phyloP scores from a whole-genome alignment of 1,140 invertebrate species.

The Pararge aegeria region DNA sequence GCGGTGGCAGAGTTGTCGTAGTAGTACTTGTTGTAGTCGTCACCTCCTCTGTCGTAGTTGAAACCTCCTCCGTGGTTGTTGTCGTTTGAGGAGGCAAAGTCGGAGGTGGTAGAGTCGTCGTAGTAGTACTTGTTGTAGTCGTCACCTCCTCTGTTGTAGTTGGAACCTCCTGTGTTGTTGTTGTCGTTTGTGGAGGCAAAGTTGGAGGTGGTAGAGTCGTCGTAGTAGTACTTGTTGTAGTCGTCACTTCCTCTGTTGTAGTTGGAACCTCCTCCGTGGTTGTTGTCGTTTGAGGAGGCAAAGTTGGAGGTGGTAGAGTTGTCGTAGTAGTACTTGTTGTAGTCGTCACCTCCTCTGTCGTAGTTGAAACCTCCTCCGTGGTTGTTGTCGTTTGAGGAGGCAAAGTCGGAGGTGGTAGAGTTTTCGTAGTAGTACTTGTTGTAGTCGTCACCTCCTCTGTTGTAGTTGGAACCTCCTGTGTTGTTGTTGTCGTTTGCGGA shows the following conservation, averaged over 20 bases:
- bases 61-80: background rate
- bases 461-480: conserved; percentile 13
- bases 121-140: background rate
- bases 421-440: conserved; percentile 1
- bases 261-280: background rate
- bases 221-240: background rate
- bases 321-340: conserved; percentile 5
- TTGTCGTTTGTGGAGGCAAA: background rate
- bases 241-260: background rate
- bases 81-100: background rate
- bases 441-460: conserved; percentile 10
- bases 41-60: background rate
- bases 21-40: conserved; percentile 8
- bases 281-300: background rate
- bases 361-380: conserved; percentile 1
- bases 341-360: conserved; percentile 13
- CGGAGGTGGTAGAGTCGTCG: conserved; percentile 7
- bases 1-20: background rate
- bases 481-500: conserved; percentile 5
- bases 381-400: background rate
- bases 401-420: background rate
- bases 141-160: background rate
- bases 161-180: background rate
- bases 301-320: background rate
- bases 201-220: background rate